phyloP scores from a whole-genome alignment of 2,888 invertebrate species.

The Ophion ventricosus region DNA sequence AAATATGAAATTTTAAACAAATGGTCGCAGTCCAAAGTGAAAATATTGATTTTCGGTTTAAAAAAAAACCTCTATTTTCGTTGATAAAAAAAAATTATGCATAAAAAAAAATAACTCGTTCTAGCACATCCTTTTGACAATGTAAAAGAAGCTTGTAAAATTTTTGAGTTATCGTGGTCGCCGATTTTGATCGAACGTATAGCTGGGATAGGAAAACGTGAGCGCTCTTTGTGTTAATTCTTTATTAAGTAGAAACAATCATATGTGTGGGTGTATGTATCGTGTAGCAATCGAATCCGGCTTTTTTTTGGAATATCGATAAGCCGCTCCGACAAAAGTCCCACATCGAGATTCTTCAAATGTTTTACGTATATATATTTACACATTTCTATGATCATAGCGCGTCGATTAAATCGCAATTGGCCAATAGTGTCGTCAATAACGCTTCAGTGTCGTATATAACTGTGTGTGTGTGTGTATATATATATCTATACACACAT shows the following conservation, averaged over 20 bases:
- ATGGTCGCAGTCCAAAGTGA: too few relatives aligned
- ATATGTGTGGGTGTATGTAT: conserved; percentile 31
- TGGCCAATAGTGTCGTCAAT: conserved; percentile 12
- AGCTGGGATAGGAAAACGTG: background rate
- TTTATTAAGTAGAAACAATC: conserved; percentile 61
- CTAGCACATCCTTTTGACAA: too few relatives aligned
- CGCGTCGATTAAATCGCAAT: conserved; percentile 32
- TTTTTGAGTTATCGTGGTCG: too few relatives aligned
- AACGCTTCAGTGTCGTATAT: conserved; percentile 1
- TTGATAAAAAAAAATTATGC: too few relatives aligned
- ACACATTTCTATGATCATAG: conserved; percentile 28
- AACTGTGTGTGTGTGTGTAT: too few relatives aligned
- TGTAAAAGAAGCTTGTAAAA: too few relatives aligned
- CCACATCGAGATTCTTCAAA: conserved; percentile 18
- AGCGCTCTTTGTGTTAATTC: conserved; percentile 9
- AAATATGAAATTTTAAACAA: too few relatives aligned
- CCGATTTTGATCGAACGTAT: background rate
- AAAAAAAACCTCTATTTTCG: too few relatives aligned
- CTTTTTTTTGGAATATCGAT: conserved; percentile 34
- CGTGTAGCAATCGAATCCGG: conserved; percentile 5
- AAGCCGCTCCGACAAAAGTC: conserved; percentile 4
- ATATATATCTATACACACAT: background rate
- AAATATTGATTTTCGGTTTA: too few relatives aligned
- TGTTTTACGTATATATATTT: conserved; percentile 33
- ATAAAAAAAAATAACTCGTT: too few relatives aligned